These are phyloP conservation scores for Taphrorychus bicolor DNA, from an alignment of 2,888 invertebrate species.

Conservation along the genomic window DNA sequence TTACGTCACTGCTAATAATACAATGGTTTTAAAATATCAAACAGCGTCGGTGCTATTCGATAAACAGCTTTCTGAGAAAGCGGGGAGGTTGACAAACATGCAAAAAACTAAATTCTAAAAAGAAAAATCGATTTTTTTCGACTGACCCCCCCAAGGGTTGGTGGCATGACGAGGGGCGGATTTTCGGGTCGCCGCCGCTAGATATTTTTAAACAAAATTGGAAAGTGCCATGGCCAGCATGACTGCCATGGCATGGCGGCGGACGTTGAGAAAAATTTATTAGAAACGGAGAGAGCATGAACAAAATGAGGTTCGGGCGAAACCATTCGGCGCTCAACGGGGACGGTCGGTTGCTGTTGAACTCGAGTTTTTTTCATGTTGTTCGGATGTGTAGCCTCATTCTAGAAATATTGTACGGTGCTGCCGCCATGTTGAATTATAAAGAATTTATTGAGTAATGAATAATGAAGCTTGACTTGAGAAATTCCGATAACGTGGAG, in stretches of 20 bases:
- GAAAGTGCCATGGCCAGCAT: slow-evolving; percentile 43
- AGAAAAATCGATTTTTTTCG: slow-evolving; percentile 8
- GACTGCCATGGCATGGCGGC: slow-evolving; percentile 50
- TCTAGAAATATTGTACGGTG: slow-evolving; percentile 1
- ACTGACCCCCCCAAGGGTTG: background rate
- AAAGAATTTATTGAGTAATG: background rate
- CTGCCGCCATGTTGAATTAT: slow-evolving; percentile 5
- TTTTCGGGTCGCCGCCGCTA: slow-evolving; percentile 3
- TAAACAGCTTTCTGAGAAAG: background rate
- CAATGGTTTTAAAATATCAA: background rate
- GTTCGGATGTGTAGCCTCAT: slow-evolving; percentile 46
- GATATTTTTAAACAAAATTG: slow-evolving; percentile 32
- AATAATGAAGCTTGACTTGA: too few relatives aligned
- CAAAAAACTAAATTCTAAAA: background rate
- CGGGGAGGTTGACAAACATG: background rate
- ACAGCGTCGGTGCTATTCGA: background rate
- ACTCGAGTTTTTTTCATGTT: slow-evolving; percentile 47
- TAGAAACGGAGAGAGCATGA: slow-evolving; percentile 58
- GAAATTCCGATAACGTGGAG: too few relatives aligned
- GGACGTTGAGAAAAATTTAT: slow-evolving; percentile 58
- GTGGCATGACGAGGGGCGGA: background rate
- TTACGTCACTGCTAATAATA: slow-evolving; percentile 17
- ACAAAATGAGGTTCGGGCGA: slow-evolving; percentile 62
- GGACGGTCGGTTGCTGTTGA: slow-evolving; percentile 53
- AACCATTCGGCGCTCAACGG: slow-evolving; percentile 56